Conservation (phyloP, 1,140 invertebrate species). For the Drosophila hydei region DNA sequence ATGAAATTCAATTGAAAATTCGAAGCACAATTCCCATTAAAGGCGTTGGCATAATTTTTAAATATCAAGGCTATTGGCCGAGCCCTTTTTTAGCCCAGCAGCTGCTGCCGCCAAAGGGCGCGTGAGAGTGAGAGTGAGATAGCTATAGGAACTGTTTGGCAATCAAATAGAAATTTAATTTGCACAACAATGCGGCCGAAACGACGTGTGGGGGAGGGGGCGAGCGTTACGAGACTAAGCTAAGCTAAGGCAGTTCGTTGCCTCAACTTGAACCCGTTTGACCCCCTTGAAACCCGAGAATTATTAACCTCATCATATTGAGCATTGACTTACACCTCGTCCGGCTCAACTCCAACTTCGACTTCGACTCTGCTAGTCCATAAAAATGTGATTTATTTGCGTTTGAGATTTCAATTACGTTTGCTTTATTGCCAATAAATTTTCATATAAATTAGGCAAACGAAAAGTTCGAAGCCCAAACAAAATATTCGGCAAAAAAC, state of each 20-base stretch:
- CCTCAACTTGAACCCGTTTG: constrained; percentile 40
- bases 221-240: background rate
- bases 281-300: constrained; percentile 48
- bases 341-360: constrained; percentile 13
- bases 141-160: constrained; percentile 46
- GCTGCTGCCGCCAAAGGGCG: constrained; percentile 6
- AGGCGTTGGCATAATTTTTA: constrained; percentile 76
- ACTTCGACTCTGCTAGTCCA: constrained; percentile 54
- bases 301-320: constrained; percentile 61
- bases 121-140: background rate
- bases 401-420: constrained; percentile 81
- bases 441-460: constrained; percentile 77
- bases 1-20: constrained; percentile 46
- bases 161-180: constrained; percentile 81
- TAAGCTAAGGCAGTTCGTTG: background rate
- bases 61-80: constrained; percentile 35
- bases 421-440: constrained; percentile 82
- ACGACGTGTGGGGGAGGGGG: too few species aligned
- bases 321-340: background rate
- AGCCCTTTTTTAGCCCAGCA: constrained; percentile 40
- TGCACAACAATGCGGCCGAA: constrained; percentile 61
- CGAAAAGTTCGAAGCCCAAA: constrained; percentile 36
- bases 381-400: constrained; percentile 81
- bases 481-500: background rate
- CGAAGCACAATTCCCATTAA: constrained; percentile 73